phyloP scores from a whole-genome alignment of 2,888 invertebrate species.

The Hyppa rectilinea region DNA sequence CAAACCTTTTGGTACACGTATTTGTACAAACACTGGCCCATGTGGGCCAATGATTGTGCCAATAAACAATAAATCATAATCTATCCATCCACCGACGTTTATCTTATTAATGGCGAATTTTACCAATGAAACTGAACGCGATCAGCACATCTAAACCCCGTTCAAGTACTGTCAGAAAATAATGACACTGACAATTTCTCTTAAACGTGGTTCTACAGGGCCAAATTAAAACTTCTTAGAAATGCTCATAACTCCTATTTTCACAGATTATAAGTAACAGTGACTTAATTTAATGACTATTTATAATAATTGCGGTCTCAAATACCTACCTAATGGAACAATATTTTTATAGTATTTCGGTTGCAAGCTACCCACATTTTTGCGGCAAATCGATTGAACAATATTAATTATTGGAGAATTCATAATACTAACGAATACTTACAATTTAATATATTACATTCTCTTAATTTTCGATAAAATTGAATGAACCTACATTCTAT shows the following conservation, averaged over 20 bases:
- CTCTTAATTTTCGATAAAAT: constrained; percentile 22
- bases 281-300: constrained; percentile 26
- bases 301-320: constrained; percentile 27
- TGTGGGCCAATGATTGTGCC: background rate
- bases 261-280: constrained; percentile 22
- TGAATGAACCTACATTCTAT: constrained; percentile 33
- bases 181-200: too few relatives aligned
- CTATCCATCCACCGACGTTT: background rate
- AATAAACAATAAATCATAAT: constrained; percentile 18
- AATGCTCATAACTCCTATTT: background rate
- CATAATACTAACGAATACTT: constrained; percentile 12
- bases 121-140: too few relatives aligned
- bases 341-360: background rate
- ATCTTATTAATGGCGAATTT: too few relatives aligned
- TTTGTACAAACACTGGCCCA: constrained; percentile 22
- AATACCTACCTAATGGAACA: constrained; percentile 8
- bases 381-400: constrained; percentile 26
- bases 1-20: background rate
- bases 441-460: constrained; percentile 38
- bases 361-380: constrained; percentile 33
- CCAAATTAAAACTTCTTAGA: constrained; percentile 6
- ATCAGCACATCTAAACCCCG: too few relatives aligned
- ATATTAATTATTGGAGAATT: constrained; percentile 25
- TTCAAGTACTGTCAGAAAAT: too few relatives aligned
- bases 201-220: too few relatives aligned